Conservation (phyloP, 2,888 invertebrate genomes). For the Cataglyphis rosenhaueri region DNA sequence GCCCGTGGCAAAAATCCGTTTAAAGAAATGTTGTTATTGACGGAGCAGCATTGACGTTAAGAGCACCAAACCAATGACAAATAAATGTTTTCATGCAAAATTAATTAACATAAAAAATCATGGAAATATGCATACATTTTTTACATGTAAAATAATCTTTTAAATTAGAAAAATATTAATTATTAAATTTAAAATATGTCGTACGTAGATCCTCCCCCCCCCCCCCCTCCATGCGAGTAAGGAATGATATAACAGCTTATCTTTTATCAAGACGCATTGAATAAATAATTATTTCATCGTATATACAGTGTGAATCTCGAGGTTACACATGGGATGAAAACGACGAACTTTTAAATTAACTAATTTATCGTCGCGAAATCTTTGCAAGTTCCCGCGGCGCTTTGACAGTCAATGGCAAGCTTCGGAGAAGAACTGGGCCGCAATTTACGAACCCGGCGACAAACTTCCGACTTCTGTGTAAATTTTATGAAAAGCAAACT, state of each 20-base stretch:
- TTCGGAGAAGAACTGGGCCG: slow-evolving; percentile 16
- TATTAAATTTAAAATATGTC: not conserved
- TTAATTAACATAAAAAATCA: slow-evolving; percentile 59
- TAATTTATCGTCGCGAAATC: slow-evolving; percentile 17
- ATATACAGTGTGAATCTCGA: not conserved
- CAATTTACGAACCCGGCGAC: slow-evolving; percentile 15
- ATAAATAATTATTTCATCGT: slow-evolving; percentile 26
- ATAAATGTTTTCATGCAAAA: slow-evolving; percentile 53
- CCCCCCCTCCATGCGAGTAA: not conserved
- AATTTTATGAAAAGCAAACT: slow-evolving; percentile 42
- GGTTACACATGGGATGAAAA: not conserved
- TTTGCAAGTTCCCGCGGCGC: slow-evolving; percentile 3
- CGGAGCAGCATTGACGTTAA: slow-evolving; percentile 50
- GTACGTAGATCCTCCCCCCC: not conserved
- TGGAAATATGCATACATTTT: not conserved
- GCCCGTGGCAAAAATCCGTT: slow-evolving; percentile 34
- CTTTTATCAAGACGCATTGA: not conserved
- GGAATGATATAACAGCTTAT: not conserved
- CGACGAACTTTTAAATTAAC: slow-evolving; percentile 28
- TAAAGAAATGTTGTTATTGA: slow-evolving; percentile 45
- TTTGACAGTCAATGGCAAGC: slow-evolving; percentile 27
- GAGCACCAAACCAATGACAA: slow-evolving; percentile 55
- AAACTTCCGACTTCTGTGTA: slow-evolving; percentile 31
- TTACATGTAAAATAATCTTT: not conserved
- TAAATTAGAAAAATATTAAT: not conserved